Percentiles rank a stretch among this genome's conserved stretches.
Evolutionary conservation across 2,888 invertebrate genomes (phyloP).

Genomic region (Dasysyrphus tricinctus): DNA sequence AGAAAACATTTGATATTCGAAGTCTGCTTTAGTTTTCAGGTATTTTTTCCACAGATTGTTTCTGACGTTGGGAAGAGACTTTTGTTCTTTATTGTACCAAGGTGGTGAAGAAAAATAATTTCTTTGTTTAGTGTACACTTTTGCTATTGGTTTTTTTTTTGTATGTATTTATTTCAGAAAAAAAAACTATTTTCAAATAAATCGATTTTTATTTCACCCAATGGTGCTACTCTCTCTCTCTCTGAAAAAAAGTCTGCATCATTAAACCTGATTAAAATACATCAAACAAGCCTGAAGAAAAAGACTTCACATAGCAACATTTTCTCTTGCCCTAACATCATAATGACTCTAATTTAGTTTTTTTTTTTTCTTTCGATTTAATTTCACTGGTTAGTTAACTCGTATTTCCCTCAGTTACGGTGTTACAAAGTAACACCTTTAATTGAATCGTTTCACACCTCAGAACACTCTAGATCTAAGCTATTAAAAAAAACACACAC

Average conservation of each 20-base stretch:
- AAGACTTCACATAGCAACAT: background rate
- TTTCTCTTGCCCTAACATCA: background rate
- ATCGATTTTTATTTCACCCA: background rate
- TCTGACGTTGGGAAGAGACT: too few species aligned
- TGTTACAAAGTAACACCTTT: conserved; percentile 1
- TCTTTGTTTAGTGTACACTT: too few species aligned
- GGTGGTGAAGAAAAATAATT: too few species aligned
- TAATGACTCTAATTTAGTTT: conserved; percentile 8
- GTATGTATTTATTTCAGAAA: too few species aligned
- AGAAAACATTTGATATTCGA: too few species aligned
- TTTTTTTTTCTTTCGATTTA: conserved; percentile 10
- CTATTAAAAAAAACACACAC: background rate
- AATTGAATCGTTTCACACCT: conserved; percentile 15
- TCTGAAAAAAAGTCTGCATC: background rate
- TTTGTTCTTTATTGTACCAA: too few species aligned
- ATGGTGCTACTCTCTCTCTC: background rate
- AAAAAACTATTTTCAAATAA: background rate
- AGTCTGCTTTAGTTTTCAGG: too few species aligned
- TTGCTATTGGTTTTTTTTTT: too few species aligned
- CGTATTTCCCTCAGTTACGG: background rate
- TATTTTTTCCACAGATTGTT: too few species aligned
- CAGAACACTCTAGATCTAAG: background rate
- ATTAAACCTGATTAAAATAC: background rate
- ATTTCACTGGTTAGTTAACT: background rate
- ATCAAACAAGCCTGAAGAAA: background rate